Evolutionary conservation across 2,888 invertebrate genomes (phyloP), one percentile per base, ranked within the genome.

Genomic region (Byasa hedistus): DNA sequence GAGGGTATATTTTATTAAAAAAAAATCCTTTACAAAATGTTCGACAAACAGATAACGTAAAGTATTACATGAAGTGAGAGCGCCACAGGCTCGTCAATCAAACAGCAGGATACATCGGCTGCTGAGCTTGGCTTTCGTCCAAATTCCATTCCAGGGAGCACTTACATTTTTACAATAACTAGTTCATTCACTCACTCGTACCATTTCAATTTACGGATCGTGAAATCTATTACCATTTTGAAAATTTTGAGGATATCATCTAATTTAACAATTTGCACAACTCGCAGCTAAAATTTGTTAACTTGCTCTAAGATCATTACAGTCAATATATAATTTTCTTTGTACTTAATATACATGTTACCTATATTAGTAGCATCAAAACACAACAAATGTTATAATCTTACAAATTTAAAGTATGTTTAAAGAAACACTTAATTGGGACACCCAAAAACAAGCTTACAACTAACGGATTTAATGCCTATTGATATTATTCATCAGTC

Each of bases 171-270:
- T 23, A 59, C 58, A 57, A 58, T 21, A 52, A n/a, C 27, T 23
- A 48, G 59, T 64, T 58, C 32, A 52, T 64, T 39, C 57, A 58
- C 61, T 69, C 61, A 66, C 64, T 69, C 64, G 23, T 57, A 66
- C 64, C 48, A 69, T 61, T 61, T 68, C 68, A 54, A 69, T 66
- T 55, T 44, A 65, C 58, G 62, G 52, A 62, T 57, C 52, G 54
- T 54, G 21, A 19, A 56, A 15, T 21, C 22, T 22, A n/a, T 15
- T 2, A 23, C 27, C 52, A 54, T 54, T 54, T 22, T 22, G 22
- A n/a, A 22, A 22, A 15, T 22, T 21, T 54, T 54, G 12, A 22
- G 8, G n/a, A 22, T 7, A 22, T 54, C 3, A 54, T 54, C n/a
- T 54, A 7, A 23, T 54, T 54, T 23, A 22, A 54, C 3, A 54